phyloP scores from a whole-genome alignment of 2,113 vertebrate species.

The Coturnix japonica region DNA sequence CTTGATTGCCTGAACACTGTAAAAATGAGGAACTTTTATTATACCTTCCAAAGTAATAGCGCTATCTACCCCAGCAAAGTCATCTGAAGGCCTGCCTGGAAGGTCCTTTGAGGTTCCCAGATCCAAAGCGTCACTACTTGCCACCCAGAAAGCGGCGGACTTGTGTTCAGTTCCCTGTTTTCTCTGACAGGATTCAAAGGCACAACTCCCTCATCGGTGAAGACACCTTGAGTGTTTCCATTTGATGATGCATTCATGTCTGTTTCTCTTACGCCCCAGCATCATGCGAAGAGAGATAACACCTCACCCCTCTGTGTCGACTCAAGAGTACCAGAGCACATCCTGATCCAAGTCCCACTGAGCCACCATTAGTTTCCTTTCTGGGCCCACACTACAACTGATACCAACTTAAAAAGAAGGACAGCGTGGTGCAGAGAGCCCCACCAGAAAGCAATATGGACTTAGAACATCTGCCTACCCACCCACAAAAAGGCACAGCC shows the following conservation, averaged over 20 bases:
- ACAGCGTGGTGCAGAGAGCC: not conserved
- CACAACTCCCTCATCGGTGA: not conserved
- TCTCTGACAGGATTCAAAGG: not conserved
- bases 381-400: not conserved
- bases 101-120: not conserved
- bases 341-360: not conserved
- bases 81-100: not conserved
- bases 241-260: not conserved
- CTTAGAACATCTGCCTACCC: fast-evolving
- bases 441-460: fast-evolving
- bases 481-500: not conserved
- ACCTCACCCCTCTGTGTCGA: fast-evolving
- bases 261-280: not conserved
- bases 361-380: not conserved
- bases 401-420: not conserved
- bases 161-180: not conserved
- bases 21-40: not conserved
- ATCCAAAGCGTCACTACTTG: not conserved
- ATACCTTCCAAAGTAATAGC: not conserved
- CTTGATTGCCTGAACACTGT: not conserved
- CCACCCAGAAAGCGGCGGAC: no score
- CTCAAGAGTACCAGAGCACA: not conserved
- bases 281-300: not conserved
- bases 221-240: not conserved
- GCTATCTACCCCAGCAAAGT: not conserved